Conservation (phyloP, 2,888 invertebrate species). For the Lissonota sp. region DNA sequence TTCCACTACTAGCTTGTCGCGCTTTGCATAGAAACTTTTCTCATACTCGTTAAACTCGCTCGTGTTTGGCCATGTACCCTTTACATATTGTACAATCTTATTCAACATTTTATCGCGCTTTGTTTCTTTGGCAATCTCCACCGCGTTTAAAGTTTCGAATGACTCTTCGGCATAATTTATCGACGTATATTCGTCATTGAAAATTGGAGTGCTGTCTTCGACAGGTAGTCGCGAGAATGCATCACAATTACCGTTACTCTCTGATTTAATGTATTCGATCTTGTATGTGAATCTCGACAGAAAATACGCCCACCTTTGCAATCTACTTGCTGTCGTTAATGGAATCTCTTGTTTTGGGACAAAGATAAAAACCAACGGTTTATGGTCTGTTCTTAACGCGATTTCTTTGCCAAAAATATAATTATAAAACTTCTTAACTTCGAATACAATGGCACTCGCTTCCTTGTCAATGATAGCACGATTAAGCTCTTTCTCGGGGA, state of each 20-base stretch:
- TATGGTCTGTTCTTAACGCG: conserved; percentile 23
- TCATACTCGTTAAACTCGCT: conserved; percentile 12
- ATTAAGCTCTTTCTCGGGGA: conserved; percentile 45
- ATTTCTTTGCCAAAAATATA: conserved; percentile 22
- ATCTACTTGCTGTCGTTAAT: conserved; percentile 6
- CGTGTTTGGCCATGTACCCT: conserved; percentile 1
- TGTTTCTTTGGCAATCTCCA: conserved; percentile 13
- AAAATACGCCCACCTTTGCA: conserved; percentile 25
- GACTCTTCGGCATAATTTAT: conserved; percentile 7
- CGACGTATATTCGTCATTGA: conserved; percentile 8
- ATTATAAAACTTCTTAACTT: conserved; percentile 48
- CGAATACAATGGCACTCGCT: conserved; percentile 61
- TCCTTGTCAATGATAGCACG: conserved; percentile 64
- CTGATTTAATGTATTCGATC: conserved; percentile 48
- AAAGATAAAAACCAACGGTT: conserved; percentile 8
- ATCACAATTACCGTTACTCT: conserved; percentile 52
- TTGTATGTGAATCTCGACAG: conserved; percentile 19
- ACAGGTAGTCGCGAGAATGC: conserved; percentile 53
- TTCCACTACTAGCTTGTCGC: neutral
- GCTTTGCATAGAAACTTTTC: conserved; percentile 8
- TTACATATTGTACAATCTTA: neutral
- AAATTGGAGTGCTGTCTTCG: conserved; percentile 33
- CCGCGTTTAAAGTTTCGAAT: conserved; percentile 4
- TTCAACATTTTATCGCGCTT: conserved; percentile 8
- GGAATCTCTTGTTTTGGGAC: conserved; percentile 21